Percentiles rank a stretch among this genome's conserved stretches.
Evolutionary conservation across 2,888 invertebrate genomes (phyloP).

Genomic region (Spilosoma lubricipeda): DNA sequence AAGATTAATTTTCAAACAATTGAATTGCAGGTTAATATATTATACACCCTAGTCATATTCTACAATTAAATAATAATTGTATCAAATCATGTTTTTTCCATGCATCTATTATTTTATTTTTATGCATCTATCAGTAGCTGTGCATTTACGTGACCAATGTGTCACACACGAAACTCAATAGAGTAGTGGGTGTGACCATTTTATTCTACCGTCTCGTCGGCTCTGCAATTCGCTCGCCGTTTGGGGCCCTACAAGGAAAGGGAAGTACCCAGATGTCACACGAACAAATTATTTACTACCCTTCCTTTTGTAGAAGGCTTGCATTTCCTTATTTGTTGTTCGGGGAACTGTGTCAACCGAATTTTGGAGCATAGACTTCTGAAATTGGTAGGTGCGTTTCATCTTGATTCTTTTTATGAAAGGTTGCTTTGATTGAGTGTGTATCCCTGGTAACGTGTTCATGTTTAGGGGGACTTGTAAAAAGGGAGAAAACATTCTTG

Average conservation of each 20-base stretch:
- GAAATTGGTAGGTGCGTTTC: slow-evolving; percentile 48
- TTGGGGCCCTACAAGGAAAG: slow-evolving; percentile 73
- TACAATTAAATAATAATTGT: too few relatives aligned
- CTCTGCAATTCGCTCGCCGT: slow-evolving; percentile 62
- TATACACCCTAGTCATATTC: too few relatives aligned
- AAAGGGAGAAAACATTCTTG: slow-evolving; percentile 3
- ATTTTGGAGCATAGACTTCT: slow-evolving; percentile 46
- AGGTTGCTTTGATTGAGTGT: slow-evolving; percentile 51
- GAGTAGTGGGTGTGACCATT: slow-evolving; percentile 77
- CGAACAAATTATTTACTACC: slow-evolving; percentile 83
- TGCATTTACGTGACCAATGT: slow-evolving; percentile 35
- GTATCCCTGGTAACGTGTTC: slow-evolving; percentile 36
- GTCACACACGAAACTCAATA: slow-evolving; percentile 67
- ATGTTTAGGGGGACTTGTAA: slow-evolving; percentile 24
- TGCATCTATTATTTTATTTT: background rate
- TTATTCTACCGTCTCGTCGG: slow-evolving; percentile 69
- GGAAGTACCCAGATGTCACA: slow-evolving; percentile 83
- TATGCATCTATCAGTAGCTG: background rate
- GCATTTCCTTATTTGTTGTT: slow-evolving; percentile 70
- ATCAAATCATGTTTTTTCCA: background rate
- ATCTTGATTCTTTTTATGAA: slow-evolving; percentile 52
- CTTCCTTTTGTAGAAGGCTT: slow-evolving; percentile 71
- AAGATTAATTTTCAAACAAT: too few relatives aligned
- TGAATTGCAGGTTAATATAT: too few relatives aligned
- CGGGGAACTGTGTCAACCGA: slow-evolving; percentile 52